Base-by-base conservation (phyloP, 2,888 invertebrate genomes). In the Epistrophe grossulariae region DNA sequence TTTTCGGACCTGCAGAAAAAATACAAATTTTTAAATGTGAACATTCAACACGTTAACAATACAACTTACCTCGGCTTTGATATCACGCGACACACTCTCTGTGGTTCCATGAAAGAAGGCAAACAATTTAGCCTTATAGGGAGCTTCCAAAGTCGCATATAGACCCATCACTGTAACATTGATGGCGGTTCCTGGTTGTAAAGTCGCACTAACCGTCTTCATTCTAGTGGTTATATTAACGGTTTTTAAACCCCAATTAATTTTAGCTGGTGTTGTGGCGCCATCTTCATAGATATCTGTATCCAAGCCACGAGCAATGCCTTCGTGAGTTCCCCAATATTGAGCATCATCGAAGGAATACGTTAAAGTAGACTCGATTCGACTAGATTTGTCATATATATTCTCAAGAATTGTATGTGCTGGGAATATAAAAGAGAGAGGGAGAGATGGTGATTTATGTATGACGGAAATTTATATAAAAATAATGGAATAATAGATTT, bases 281-380 rank as follows among this genome's bases (percentile, higher is more conserved):
- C 90, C 90, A 71, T 90, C 91, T 89, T 93, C 93, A 52, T 89
- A 92, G 11, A 93, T 90, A 80, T 91, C 91, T 1, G 93, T 93
- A 3, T 91, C 91, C 80, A 93, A 72, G 4, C 93, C 93, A 13
- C 91, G 90, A n/a, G 93, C 92, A 7, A 92, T 90, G 19, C 94
- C 92, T 95, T 95, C 84, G 95, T 97, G 91, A 94, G 96, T 7
- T 94, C 97, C 97, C 97, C 97, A 97, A 91, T 96, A 96, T 84
- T 96, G 93, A 19, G 94, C 94, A 89, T 96, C 95, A 88, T 95
- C 95, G 89, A 95, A 96, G 35, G 94, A 94, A 91, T 96, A 97
- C 88, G 94, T 94, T 88, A 97, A 95, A 73, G 96, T 96, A 43
- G 96, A 95, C 85, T 96, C 96, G 59, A 96, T 95, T 11, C 94